Base-by-base conservation (phyloP, 2,113 vertebrate species). In the Daphoenositta chrysoptera region DNA sequence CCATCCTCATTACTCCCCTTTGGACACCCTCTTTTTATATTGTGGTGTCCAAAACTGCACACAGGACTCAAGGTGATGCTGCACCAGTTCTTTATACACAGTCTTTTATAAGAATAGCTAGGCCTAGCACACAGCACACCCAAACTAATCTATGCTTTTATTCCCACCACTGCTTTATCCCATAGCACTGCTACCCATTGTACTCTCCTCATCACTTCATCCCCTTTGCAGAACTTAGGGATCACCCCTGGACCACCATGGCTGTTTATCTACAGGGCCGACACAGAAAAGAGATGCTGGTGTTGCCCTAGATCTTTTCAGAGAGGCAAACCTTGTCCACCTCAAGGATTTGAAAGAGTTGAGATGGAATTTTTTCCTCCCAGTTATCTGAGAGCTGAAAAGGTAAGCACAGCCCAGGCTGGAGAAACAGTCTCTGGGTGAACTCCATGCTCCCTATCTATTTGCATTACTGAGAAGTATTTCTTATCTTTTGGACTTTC, bases 401-500 rank as follows among this genome's bases (percentile, higher is more conserved):
- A 95, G 89, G 79, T 83, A 87, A 95, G 21, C 47, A 79, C 6
- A 83, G 50, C 31, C 54, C 68, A 85, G 28, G 40, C 47, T 89
- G 17, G 53, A 96, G 54, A 57, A 89, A 81, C 4, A 64, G 61
- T 69, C 77, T 83, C 23, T 24, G 45, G 23, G 24, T 83, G 82
- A 96, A 94, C 84, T 73, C 82, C 10, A 4, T n/a, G 5, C 56
- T 65, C 94, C 23, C 18, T 9, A 0, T 90, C 65, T 96, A 19
- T 96, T 89, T 95, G 80, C 76, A 63, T 60, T 33, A 73, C 94
- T 94, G 78, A 70, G 78, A 94, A 90, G n/a, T 90, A 56, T 72
- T 81, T 78, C 97, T 98, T 98, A 97, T 97, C 97, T 86, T 89
- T 78, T 97, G 97, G 97, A 98, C 97, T 98, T 98, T 98, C 95